Evolutionary conservation across 2,113 vertebrate genomes (phyloP), one percentile per base, ranked within the genome.

Genomic region (Psilopsiagon aymara): DNA sequence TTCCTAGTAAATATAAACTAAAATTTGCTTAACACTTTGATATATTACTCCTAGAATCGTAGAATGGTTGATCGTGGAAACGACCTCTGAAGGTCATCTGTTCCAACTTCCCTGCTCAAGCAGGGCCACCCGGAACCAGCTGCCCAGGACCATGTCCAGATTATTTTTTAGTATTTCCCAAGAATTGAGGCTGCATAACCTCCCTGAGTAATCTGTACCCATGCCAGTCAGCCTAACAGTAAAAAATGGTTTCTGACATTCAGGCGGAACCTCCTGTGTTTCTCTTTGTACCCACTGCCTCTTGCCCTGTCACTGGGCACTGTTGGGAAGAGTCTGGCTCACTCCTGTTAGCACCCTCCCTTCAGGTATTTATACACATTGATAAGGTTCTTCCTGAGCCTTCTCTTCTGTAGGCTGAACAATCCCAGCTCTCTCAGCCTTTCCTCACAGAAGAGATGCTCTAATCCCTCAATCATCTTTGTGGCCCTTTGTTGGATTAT

Each of bases 401-500:
- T 82, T 25, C 57, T 63, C 11, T 81, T 33, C 60, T 70, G 35
- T 6, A 13, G 24, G 7, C 28, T 86, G 12, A 59, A 59, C 13
- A 55, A 31, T 33, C 18, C 19, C 44, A 62, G 7, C 16, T 74
- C 15, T 60, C 16, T 70, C 35, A 67, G 20, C 11, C 18, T 51
- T 69, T 87, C 33, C 25, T 66, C 27, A 6, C 3, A 43, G 59
- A 16, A 66, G 15, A 74, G 44, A 24, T 53, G 46, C 17, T 86
- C 29, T 78, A 74, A 18, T 70, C 18, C 13, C 24, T 82, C 21
- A 16, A 0, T 44, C 17, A 14, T 31, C 13, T 53, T 62, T 0
- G 0, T 64, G 57, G 17, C 17, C 41, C 19, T 53, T 75, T 3
- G 0, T 17, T 85, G 62, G 31, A 41, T 25, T 29, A 6, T 43